Base-by-base conservation (phyloP, 64 coral and sea anemone genomes). In the Acropora tenuis region DNA sequence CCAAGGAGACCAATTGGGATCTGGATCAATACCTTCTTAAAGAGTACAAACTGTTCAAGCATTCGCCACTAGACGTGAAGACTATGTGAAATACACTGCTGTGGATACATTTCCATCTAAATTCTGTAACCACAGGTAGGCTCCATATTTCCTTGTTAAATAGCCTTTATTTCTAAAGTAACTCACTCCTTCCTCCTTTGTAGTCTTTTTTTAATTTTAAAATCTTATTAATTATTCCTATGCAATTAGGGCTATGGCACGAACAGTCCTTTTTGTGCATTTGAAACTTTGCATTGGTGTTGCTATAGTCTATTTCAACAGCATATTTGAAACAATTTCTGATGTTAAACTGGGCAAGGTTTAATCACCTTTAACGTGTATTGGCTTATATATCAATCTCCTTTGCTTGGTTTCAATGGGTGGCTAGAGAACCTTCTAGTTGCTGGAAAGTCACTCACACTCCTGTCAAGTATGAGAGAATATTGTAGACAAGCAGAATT, bases 341-440 rank as follows among this genome's bases (percentile, higher is more conserved):
- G 30, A 66, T 18, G 43, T 85, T 67, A 18, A 85, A 2, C 8
- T 69, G 30, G 43, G 46, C 58, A 69, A 67, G 15, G 61, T 85
- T 43, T 69, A 69, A 85, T 46, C 82, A 85, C 46, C 46, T 60
- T 60, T 68, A 85, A 71, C 2, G 8, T 41, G 15, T 44, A 0
- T 85, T 44, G 8, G 8, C 58, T 81, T 8, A 20, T 13, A 58
- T 81, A 20, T 13, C 17, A 63, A 58, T 63, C 8, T 68, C 13
- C 66, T 45, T 65, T 76, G 19, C 16, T 44, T 76, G 73, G 73
- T 20, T 82, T 66, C 59, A 16, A 75, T 73, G 93, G 90, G 75
- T 96, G 94, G 90, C 61, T 96, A 86, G 94, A 92, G 47, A 96
- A 96, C 59, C 74, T 96, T 61, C 41, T 50, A 50, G 90, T 96